Conservation (phyloP, 1,140 invertebrate species). For the Orchesella cincta region DNA sequence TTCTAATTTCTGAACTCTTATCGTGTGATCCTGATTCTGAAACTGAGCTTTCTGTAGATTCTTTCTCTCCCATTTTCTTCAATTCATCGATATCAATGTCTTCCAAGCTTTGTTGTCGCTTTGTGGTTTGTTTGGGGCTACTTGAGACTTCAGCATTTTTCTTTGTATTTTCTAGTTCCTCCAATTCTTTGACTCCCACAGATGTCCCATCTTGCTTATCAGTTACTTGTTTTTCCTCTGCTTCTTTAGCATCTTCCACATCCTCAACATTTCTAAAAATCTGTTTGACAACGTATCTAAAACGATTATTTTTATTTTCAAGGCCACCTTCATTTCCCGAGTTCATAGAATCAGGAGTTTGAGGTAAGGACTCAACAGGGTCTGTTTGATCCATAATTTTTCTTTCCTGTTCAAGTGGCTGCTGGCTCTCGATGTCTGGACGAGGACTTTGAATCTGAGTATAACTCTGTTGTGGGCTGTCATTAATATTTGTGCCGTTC, state of each 20-base stretch:
- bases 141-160: neutral
- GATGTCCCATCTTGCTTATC: neutral
- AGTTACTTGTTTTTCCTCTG: neutral
- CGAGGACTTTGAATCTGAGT: neutral
- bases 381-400: too few species aligned
- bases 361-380: too few species aligned
- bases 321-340: too few species aligned
- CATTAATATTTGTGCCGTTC: slow-evolving; percentile 2
- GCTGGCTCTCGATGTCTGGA: neutral
- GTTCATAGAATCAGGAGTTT: too few species aligned
- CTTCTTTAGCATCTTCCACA: neutral
- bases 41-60: neutral
- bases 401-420: too few species aligned
- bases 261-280: slow-evolving; percentile 3
- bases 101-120: slow-evolving; percentile 3
- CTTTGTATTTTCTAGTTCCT: too few species aligned
- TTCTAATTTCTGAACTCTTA: neutral
- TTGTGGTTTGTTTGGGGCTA: neutral
- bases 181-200: neutral
- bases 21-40: neutral
- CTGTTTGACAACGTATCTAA: slow-evolving; percentile 3
- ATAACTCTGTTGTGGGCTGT: neutral
- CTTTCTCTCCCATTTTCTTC: neutral
- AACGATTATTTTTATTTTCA: neutral
- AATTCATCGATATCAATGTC: neutral